These are phyloP conservation scores for Bedellia somnulentella DNA, from an alignment of 2,888 invertebrate species.

Conservation along the genomic window DNA sequence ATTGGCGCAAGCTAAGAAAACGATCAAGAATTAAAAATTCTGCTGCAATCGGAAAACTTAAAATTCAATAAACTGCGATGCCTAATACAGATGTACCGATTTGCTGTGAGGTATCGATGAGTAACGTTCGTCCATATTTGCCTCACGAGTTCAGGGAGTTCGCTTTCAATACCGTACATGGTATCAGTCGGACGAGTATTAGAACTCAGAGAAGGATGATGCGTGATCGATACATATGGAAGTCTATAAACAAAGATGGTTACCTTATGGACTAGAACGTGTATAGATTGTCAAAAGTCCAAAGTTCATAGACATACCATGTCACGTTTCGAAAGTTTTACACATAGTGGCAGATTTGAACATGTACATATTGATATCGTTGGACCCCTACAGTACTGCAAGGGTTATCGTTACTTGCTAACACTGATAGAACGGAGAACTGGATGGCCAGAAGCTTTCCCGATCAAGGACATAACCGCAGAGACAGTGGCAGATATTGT, in stretches of 20 bases:
- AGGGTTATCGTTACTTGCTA: conserved; percentile 12
- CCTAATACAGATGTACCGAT: no score
- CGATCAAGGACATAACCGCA: conserved; percentile 11
- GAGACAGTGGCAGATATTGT: conserved; percentile 11
- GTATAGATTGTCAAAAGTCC: conserved; percentile 3
- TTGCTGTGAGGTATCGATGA: conserved; percentile 10
- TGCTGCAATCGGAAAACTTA: no score
- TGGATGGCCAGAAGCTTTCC: conserved; percentile 12
- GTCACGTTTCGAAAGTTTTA: background rate
- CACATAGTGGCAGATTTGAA: conserved; percentile 1
- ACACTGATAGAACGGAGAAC: conserved; percentile 13
- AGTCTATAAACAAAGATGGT: conserved; percentile 5
- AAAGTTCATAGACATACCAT: conserved; percentile 6
- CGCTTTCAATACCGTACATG: conserved; percentile 11
- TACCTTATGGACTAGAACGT: conserved; percentile 1
- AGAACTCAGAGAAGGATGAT: conserved; percentile 1
- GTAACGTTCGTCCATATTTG: conserved; percentile 11
- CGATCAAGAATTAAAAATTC: conserved; percentile 3
- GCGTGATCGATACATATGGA: conserved; percentile 4
- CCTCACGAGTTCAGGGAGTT: conserved; percentile 8
- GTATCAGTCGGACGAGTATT: conserved; percentile 7
- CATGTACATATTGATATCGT: conserved; percentile 6
- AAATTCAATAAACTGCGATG: no score
- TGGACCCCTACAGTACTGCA: conserved; percentile 6
- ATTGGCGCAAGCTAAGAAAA: background rate